Evolutionary conservation across 2,113 vertebrate genomes (phyloP), one percentile per base, ranked within the genome.

Genomic region (Oreochromis niloticus): DNA sequence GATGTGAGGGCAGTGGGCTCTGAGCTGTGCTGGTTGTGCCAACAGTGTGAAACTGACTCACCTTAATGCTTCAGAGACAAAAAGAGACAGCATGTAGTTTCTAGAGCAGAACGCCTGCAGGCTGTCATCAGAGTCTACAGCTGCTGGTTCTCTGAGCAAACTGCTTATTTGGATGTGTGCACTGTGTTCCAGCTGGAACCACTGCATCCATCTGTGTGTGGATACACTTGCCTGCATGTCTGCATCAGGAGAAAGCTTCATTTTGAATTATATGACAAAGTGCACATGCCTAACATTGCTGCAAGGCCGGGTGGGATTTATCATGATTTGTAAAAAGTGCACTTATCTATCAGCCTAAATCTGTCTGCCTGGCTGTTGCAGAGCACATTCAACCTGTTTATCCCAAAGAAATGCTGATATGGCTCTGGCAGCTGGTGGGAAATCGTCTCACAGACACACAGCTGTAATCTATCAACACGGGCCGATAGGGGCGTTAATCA

Each of bases 261-360:
- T 66, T 61, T 50, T 73, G n/a, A 82, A 54, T 81, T 34, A 73
- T 9, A 30, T 52, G 85, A 86, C 84, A 87, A 82, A 71, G 75
- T 75, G 55, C 83, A 81, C 86, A 83, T 93, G 19, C 56, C 66
- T 55, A 1, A 86, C 82, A 92, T 39, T 94, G 81, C 85, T 82
- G 43, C 9, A 4, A 24, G 10, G 48, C 87, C 82, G 63, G 19
- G 66, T 88, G 66, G 27, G 88, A 88, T 84, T 85, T 79, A 79
- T 66, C 56, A 10, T 68, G 87, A 73, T 82, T 90, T 89, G 83
- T 63, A 36, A 46, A 52, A 52, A 46, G 56, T 7, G 17, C 32
- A 48, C 55, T 83, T 81, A 46, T 85, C 80, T 61, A 56, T 85
- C 59, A 56, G 83, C 71, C 54, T 57, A n/a, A 61, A 89, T 91